Percentiles rank a stretch among this genome's conserved stretches.
Conservation (phyloP, 1,140 invertebrate species). For the Archivesica marissinica region DNA sequence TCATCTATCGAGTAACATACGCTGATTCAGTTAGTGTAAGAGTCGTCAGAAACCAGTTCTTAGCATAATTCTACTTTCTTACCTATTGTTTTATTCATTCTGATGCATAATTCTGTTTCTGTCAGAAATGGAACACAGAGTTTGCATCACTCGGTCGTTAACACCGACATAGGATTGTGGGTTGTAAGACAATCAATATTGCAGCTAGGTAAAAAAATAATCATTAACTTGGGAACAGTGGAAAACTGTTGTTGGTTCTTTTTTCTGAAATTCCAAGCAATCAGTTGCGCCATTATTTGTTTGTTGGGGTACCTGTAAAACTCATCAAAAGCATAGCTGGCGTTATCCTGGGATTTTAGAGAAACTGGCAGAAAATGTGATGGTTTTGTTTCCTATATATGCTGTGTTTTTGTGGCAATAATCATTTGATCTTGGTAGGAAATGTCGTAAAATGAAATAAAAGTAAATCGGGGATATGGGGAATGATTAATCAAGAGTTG, state of each 20-base stretch:
- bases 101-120: neutral
- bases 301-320: neutral
- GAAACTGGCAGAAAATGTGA: neutral
- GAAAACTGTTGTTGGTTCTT: neutral
- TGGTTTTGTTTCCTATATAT: no score
- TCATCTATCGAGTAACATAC: no score
- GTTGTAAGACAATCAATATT: neutral
- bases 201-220: constrained; percentile 10
- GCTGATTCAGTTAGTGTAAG: no score
- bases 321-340: constrained; percentile 3
- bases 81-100: no score
- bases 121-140: neutral
- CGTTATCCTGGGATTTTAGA: neutral
- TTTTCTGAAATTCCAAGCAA: constrained; percentile 23
- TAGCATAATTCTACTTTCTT: no score
- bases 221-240: neutral
- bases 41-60: no score
- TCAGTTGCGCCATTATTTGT: neutral
- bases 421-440: no score
- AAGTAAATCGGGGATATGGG: no score
- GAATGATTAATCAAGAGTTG: no score
- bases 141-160: neutral
- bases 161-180: neutral
- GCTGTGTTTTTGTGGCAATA: no score
- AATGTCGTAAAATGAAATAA: no score